Conservation (phyloP, 2,797 vertebrate genomes). For the Thamnophis elegans region DNA sequence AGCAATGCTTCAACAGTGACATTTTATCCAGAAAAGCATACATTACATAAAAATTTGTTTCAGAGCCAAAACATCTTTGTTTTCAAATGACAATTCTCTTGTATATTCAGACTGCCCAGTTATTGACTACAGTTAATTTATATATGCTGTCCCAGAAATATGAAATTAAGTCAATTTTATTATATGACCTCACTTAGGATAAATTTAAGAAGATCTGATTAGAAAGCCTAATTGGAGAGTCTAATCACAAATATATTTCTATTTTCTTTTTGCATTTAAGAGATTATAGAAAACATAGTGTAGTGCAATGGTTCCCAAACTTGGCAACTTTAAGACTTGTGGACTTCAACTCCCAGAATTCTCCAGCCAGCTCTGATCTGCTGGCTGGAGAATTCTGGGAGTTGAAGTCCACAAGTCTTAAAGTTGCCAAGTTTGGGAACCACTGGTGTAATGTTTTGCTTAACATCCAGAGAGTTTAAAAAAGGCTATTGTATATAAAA, state of each 20-base stretch:
- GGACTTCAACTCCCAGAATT: too few relatives aligned
- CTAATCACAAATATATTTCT: neutral
- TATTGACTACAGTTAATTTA: conserved; percentile 26
- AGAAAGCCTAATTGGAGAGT: neutral
- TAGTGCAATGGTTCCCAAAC: too few relatives aligned
- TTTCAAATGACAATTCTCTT: conserved; percentile 39
- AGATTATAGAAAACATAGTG: neutral
- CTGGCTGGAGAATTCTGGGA: too few relatives aligned
- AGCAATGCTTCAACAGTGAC: neutral
- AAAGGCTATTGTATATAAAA: neutral
- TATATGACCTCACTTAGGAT: neutral
- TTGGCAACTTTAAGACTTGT: too few relatives aligned
- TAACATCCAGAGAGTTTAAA: neutral
- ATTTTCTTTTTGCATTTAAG: neutral
- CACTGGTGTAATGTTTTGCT: too few relatives aligned
- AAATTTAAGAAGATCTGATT: neutral
- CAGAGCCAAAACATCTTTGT: conserved; percentile 27
- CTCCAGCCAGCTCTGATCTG: too few relatives aligned
- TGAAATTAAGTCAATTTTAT: conserved; percentile 18
- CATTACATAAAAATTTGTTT: conserved; percentile 18
- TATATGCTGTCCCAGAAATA: conserved; percentile 35
- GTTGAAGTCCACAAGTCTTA: too few relatives aligned
- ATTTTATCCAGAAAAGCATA: neutral
- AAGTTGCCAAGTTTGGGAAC: too few relatives aligned
- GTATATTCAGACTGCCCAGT: conserved; percentile 28